Conservation (phyloP, 2,888 invertebrate species). For the Perdita meconis region DNA sequence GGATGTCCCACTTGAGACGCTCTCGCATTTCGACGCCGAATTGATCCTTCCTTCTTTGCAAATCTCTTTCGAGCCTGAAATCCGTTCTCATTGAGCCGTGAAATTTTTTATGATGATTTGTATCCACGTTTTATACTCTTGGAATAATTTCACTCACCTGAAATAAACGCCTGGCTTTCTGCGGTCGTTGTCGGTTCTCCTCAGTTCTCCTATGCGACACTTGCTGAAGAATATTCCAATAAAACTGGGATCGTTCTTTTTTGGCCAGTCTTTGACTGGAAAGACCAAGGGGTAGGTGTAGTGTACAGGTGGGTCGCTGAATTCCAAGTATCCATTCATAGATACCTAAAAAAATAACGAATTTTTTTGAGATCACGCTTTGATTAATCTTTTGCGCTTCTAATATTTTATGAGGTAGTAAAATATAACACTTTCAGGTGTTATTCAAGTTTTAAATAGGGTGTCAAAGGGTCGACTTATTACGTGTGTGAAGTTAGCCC, state of each 20-base stretch:
- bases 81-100: neutral
- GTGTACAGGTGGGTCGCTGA: constrained; percentile 95
- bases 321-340: constrained; percentile 93
- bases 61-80: constrained; percentile 88
- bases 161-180: constrained; percentile 93
- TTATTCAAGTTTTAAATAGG: no score
- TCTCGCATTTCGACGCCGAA: constrained; percentile 94
- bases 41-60: constrained; percentile 90
- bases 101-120: neutral
- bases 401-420: no score
- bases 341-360: no score
- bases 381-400: no score
- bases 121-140: neutral
- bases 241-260: constrained; percentile 94
- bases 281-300: constrained; percentile 94
- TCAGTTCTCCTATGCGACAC: constrained; percentile 91
- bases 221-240: constrained; percentile 97
- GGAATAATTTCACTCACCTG: constrained; percentile 83
- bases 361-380: no score
- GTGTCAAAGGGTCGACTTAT: no score
- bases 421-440: no score
- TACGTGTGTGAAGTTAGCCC: no score
- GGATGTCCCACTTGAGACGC: constrained; percentile 94
- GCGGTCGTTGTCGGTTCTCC: constrained; percentile 90
- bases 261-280: constrained; percentile 94